Percentiles rank a stretch among this genome's conserved stretches.
These are phyloP conservation scores for Caiman crocodilus DNA, from an alignment of 2,797 vertebrate species.

Conservation along the genomic window DNA sequence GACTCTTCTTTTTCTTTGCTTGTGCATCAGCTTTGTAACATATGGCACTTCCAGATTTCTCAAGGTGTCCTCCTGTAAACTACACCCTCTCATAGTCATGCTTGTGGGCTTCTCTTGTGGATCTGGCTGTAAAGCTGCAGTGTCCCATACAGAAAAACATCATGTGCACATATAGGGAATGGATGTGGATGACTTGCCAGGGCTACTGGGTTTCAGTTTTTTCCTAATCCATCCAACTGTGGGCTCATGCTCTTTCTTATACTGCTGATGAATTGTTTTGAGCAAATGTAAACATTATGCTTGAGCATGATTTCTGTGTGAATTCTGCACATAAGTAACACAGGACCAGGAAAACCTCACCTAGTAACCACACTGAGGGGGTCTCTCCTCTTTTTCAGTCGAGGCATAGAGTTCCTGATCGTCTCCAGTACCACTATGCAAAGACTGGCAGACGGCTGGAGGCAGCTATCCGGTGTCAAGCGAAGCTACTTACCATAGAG, in stretches of 20 bases:
- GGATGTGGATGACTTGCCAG: background rate
- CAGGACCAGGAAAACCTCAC: slow-evolving; percentile 2
- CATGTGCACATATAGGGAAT: background rate
- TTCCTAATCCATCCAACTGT: background rate
- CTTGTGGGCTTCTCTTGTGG: slow-evolving; percentile 1
- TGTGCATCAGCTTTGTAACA: background rate
- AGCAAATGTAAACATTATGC: background rate
- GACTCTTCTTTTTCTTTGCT: background rate
- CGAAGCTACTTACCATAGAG: background rate
- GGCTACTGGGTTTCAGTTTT: background rate
- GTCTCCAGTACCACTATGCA: background rate
- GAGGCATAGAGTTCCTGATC: slow-evolving; percentile 32
- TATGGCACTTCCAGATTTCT: background rate
- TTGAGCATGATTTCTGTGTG: slow-evolving; percentile 17
- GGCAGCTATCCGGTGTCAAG: background rate
- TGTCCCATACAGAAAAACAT: background rate
- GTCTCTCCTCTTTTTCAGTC: slow-evolving; percentile 24
- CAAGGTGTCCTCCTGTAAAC: background rate
- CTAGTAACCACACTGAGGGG: background rate
- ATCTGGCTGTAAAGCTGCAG: background rate
- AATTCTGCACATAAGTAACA: background rate
- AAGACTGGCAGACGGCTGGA: slow-evolving; percentile 44
- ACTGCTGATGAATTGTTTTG: background rate
- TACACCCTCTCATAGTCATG: background rate
- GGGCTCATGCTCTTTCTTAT: background rate